Base-by-base conservation (phyloP, 2,797 vertebrate species). In the Melanogrammus aeglefinus region DNA sequence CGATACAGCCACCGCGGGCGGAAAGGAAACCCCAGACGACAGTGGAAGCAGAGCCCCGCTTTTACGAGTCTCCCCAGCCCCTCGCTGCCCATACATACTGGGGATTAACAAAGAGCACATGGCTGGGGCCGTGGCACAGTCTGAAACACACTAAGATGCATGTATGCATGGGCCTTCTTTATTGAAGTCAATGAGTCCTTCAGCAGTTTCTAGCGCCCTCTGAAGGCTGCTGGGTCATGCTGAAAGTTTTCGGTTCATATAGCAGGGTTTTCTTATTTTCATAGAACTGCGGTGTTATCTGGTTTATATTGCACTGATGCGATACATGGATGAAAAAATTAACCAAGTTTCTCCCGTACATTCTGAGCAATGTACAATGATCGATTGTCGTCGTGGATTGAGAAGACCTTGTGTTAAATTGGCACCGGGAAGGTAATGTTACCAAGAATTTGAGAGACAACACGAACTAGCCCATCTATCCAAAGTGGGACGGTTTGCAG, bases 401-500 rank as follows among this genome's bases (percentile, higher is more conserved):
- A 57, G 18, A n/a, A 57, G 51, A 57, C 18, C 51, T 57, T 47
- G 44, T 47, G 47, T 18, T 57, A 21, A 21, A n/a, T 8, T 4
- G 41, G 12, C 9, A 44, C 13, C 18, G 44, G 44, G 44, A 47
- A 47, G 44, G 16, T 16, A 47, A 41, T 41, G 39, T 3, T 41
- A 10, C 39, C 12, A 10, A 41, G 12, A 41, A 41, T 18, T 4
- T 44, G 41, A 10, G 41, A 44, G 41, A 44, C 41, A 44, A 44
- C 84, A 81, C 78, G 77, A 83, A 75, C 80, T 80, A 57, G 69
- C 75, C 63, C 44, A 77, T 81, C 57, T 38, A 44, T 33, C 72
- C 57, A 47, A 76, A 33, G 75, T 81, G 31, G 86, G 86, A 69
- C 88, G 84, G 92, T 90, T 90, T 80, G 79, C 81, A 90, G 79